Conservation (phyloP, 2,888 invertebrate species). For the Microplitis deprimator region DNA sequence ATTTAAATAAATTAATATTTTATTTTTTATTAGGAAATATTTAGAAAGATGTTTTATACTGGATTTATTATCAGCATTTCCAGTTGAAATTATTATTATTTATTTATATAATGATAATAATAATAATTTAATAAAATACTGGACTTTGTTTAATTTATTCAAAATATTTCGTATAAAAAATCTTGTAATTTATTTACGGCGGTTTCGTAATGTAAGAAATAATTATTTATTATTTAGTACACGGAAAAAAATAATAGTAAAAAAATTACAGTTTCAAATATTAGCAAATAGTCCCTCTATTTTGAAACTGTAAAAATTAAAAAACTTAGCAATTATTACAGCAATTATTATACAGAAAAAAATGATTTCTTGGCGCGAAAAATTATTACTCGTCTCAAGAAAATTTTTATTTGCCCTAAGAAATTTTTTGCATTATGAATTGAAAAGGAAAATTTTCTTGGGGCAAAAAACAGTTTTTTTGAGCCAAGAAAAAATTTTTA, state of each 20-base stretch:
- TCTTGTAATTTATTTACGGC: slow-evolving; percentile 59
- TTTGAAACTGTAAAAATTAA: no score
- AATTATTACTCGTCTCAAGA: no score
- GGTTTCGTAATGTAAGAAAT: slow-evolving; percentile 61
- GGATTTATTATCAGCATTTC: slow-evolving; percentile 22
- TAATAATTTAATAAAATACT: slow-evolving; percentile 50
- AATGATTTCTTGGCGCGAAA: no score
- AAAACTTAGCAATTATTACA: no score
- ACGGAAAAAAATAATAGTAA: neutral
- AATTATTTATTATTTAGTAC: neutral
- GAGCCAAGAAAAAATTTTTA: no score
- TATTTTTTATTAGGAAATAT: slow-evolving; percentile 21
- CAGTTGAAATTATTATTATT: neutral
- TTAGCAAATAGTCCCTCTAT: no score
- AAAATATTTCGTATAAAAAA: slow-evolving; percentile 64
- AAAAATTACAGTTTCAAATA: no score
- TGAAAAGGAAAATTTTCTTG: no score
- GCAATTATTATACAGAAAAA: no score
- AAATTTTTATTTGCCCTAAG: no score
- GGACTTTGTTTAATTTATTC: slow-evolving; percentile 57
- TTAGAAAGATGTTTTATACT: slow-evolving; percentile 15
- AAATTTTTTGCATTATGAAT: no score
- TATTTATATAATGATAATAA: slow-evolving; percentile 8
- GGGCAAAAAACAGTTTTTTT: no score
- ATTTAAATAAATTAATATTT: neutral